phyloP scores from a whole-genome alignment of 1,140 invertebrate species.

The Diuraphis noxia region DNA sequence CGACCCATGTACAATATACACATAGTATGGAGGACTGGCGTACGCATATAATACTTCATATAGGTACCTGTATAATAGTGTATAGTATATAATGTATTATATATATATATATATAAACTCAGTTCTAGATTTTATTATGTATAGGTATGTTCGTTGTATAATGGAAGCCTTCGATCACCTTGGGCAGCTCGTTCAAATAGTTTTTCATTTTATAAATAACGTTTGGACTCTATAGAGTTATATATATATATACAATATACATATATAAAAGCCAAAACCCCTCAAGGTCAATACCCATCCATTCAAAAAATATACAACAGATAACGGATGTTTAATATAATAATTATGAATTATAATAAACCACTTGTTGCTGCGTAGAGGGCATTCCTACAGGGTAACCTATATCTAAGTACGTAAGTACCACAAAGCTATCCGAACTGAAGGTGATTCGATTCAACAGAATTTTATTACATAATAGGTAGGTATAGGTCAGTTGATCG shows the following conservation, averaged over 20 bases:
- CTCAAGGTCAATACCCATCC: background rate
- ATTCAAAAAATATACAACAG: slow-evolving; percentile 1
- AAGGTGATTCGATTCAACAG: background rate
- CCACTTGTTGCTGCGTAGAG: background rate
- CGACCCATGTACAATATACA: background rate
- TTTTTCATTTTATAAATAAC: background rate
- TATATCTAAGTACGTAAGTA: background rate
- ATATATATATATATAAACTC: background rate
- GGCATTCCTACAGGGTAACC: background rate
- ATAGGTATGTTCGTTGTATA: background rate
- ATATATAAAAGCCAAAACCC: background rate
- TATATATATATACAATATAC: too few relatives aligned
- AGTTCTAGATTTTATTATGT: background rate
- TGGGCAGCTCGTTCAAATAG: background rate
- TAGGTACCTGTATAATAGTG: background rate
- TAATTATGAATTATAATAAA: background rate
- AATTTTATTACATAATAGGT: background rate
- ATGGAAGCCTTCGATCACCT: background rate
- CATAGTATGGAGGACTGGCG: background rate
- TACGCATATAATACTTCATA: background rate
- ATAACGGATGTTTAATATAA: slow-evolving; percentile 9
- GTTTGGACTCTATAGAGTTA: background rate
- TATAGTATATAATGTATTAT: background rate
- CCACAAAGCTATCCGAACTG: background rate
- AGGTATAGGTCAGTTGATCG: too few relatives aligned